phyloP scores from a whole-genome alignment of 2,888 invertebrate genomes.

The Pristionchus arcanus region DNA sequence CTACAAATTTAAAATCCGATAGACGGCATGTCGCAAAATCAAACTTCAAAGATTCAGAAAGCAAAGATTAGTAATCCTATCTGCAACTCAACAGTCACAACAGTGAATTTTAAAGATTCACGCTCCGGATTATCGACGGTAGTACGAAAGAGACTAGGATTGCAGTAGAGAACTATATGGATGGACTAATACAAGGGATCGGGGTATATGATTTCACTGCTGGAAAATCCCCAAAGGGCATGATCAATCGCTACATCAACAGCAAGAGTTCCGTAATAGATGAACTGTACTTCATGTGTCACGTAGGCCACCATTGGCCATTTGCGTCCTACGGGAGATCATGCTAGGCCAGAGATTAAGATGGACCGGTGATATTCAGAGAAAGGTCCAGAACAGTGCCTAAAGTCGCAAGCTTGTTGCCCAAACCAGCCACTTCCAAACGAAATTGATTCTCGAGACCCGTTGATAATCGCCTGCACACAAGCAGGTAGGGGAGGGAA shows the following conservation, averaged over 20 bases:
- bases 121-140: not conserved
- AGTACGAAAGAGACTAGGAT: not conserved
- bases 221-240: not conserved
- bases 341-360: no score
- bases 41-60: not conserved
- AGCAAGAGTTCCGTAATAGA: no score
- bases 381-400: no score
- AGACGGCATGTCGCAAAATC: not conserved
- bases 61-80: not conserved
- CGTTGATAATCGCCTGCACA: not conserved
- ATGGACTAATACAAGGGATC: conserved; percentile 1
- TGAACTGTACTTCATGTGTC: no score
- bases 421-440: no score
- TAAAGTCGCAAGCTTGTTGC: no score
- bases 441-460: not conserved
- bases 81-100: not conserved
- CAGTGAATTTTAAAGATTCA: conserved; percentile 1
- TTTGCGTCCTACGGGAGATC: no score
- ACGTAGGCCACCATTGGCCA: no score
- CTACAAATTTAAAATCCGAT: no score
- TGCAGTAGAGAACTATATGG: not conserved
- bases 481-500: not conserved
- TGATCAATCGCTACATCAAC: not conserved
- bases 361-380: no score
- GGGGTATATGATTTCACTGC: not conserved